Evolutionary conservation across 2,888 invertebrate genomes (phyloP).

Genomic region (Seira ritae): DNA sequence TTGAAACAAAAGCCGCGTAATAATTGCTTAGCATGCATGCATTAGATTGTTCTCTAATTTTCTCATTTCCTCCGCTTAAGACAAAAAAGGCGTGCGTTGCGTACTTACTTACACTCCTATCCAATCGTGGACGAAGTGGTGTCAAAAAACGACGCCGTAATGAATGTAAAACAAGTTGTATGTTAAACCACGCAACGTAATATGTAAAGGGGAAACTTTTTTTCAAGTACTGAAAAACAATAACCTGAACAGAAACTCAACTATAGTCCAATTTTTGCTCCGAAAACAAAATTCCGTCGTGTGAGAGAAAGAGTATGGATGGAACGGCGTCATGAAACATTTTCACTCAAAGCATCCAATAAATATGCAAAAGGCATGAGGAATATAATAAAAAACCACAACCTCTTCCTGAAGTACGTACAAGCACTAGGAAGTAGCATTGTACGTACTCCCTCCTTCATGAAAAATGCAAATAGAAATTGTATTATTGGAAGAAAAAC

Average conservation of each 20-base stretch:
- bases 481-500: conserved; percentile 7
- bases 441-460: background rate
- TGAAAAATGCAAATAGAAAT: conserved; percentile 5
- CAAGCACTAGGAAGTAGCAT: no score
- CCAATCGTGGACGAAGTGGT: background rate
- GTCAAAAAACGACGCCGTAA: background rate
- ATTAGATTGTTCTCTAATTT: background rate
- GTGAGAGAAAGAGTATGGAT: background rate
- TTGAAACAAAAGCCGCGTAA: no score
- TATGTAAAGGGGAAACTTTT: background rate
- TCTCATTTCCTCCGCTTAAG: conserved; percentile 1
- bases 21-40: background rate
- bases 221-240: background rate
- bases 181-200: background rate
- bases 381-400: background rate
- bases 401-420: background rate
- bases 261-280: background rate
- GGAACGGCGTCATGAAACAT: background rate
- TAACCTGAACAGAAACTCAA: background rate
- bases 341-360: background rate
- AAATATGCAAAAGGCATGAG: conserved; percentile 4
- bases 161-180: background rate
- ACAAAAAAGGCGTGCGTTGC: background rate
- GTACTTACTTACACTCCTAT: background rate
- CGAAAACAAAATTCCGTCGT: no score